phyloP scores from a whole-genome alignment of 1,140 invertebrate species.

The Carposina sasakii region DNA sequence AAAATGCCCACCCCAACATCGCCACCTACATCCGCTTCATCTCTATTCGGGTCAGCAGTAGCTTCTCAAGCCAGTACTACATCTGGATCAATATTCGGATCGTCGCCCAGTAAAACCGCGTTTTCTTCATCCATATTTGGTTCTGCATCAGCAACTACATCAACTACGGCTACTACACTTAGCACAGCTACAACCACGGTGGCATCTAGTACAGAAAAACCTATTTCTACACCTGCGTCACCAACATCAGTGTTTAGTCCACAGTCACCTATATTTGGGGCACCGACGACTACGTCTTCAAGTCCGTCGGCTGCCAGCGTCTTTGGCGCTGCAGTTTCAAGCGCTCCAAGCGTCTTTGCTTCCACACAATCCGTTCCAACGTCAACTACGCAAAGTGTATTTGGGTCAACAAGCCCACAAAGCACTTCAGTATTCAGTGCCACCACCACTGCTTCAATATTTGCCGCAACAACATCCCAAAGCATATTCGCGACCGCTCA shows the following conservation, averaged over 20 bases:
- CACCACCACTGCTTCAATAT: conserved; percentile 26
- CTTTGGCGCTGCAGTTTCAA: neutral
- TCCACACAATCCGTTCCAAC: too few species aligned
- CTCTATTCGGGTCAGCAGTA: conserved; percentile 38
- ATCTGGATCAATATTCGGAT: conserved; percentile 25
- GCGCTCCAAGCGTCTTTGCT: too few species aligned
- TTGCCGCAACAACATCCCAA: conserved; percentile 13
- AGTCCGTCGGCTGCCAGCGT: neutral
- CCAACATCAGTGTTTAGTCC: conserved; percentile 12
- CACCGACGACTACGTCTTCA: conserved; percentile 12
- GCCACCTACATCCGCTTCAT: conserved; percentile 23
- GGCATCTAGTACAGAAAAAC: conserved; percentile 17
- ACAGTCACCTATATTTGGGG: conserved; percentile 15
- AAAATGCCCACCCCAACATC: neutral
- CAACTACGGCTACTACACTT: conserved; percentile 2
- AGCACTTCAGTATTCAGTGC: conserved; percentile 8
- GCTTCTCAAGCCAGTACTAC: conserved; percentile 26
- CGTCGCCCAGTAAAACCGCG: conserved; percentile 7
- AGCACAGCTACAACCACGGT: conserved; percentile 13
- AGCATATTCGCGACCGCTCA: conserved; percentile 13
- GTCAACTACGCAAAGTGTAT: too few species aligned
- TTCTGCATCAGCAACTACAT: conserved; percentile 16
- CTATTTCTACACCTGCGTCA: conserved; percentile 12
- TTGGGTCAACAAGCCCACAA: too few species aligned
- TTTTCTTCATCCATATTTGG: conserved; percentile 17